These are phyloP conservation scores for Pasiphila rectangulata DNA, from an alignment of 2,888 invertebrate species.

Conservation along the genomic window DNA sequence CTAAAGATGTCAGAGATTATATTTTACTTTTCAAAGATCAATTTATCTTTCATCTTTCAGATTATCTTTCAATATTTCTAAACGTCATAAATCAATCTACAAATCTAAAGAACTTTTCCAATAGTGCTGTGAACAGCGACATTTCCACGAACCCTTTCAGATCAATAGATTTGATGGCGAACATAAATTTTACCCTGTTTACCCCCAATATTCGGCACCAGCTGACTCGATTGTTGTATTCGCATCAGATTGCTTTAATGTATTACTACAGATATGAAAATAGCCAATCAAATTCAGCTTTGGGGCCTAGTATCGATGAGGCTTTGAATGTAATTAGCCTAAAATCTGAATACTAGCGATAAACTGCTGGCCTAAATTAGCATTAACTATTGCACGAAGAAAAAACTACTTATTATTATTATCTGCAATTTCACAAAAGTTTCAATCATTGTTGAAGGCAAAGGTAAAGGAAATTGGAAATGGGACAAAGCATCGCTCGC, in stretches of 20 bases:
- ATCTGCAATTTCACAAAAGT: slow-evolving; percentile 4
- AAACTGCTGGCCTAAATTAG: no score
- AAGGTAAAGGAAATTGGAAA: slow-evolving; percentile 29
- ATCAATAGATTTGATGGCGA: slow-evolving; percentile 28
- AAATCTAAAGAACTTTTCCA: slow-evolving; percentile 22
- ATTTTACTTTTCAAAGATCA: slow-evolving; percentile 24
- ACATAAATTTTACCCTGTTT: slow-evolving; percentile 28
- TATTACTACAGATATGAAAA: no score
- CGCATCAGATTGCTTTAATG: no score
- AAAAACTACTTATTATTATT: no score
- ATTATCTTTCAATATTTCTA: slow-evolving; percentile 22
- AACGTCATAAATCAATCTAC: slow-evolving; percentile 29
- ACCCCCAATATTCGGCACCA: slow-evolving; percentile 8
- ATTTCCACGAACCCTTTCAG: slow-evolving; percentile 29
- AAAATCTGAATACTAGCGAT: no score
- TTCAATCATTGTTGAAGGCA: slow-evolving; percentile 9
- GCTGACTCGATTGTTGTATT: slow-evolving; percentile 19
- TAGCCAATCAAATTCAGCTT: no score
- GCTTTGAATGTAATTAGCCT: no score
- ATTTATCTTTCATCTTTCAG: no score
- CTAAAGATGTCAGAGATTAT: slow-evolving; percentile 13
- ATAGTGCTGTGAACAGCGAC: slow-evolving; percentile 27
- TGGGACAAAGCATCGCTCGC: slow-evolving; percentile 33
- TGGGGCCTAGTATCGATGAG: no score
- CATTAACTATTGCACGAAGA: no score